Conservation (phyloP, 2,797 vertebrate species). For the Trichosurus vulpecula region DNA sequence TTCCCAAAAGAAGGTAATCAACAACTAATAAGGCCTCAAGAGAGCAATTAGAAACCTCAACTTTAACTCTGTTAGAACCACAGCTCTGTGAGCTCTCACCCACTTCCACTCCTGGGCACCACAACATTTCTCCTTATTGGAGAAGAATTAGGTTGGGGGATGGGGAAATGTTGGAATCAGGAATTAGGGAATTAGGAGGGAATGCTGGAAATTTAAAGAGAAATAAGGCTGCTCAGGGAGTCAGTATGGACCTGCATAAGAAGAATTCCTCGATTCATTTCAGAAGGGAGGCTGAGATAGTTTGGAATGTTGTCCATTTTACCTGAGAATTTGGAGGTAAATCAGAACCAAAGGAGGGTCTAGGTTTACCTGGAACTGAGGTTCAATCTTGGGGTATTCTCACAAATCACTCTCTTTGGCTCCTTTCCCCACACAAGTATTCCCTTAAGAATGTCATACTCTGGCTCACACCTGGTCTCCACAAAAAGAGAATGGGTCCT, state of each 20-base stretch:
- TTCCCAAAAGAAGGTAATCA: conserved; percentile 95
- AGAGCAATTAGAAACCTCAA: conserved; percentile 93
- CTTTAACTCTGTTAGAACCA: conserved; percentile 90
- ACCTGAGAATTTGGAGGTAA: neutral
- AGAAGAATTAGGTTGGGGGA: neutral
- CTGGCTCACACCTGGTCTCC: neutral
- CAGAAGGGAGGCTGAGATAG: neutral
- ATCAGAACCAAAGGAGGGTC: neutral
- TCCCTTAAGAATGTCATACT: neutral
- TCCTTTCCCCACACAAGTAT: neutral
- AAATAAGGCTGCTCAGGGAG: neutral
- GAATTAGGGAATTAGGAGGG: neutral
- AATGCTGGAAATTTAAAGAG: neutral
- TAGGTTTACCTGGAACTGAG: neutral
- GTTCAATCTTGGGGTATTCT: neutral
- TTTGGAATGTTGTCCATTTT: neutral
- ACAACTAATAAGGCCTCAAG: conserved; percentile 93
- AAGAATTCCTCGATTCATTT: neutral
- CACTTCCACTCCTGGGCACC: conserved; percentile 25
- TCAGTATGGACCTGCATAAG: neutral
- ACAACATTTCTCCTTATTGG: neutral
- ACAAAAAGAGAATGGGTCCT: neutral
- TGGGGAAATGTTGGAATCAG: neutral
- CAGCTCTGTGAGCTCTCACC: conserved; percentile 64
- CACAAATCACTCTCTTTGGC: neutral